Conservation (phyloP, 1,140 invertebrate species). For the Bombus pascuorum region DNA sequence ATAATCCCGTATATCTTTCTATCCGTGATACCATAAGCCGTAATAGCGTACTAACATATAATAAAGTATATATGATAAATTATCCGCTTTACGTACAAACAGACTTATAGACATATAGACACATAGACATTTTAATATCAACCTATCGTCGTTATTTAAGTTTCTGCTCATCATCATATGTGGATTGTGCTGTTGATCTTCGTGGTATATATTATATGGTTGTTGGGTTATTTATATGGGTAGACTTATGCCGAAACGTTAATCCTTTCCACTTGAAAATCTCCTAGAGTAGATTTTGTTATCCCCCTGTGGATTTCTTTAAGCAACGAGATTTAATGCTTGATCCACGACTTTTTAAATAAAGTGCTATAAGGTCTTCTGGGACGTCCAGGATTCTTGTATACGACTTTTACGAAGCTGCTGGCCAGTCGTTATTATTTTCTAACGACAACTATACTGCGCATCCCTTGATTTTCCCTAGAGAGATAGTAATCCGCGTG, state of each 20-base stretch:
- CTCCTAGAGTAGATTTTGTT: not conserved
- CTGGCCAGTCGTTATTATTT: not conserved
- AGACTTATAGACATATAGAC: not conserved
- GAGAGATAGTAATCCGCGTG: not conserved
- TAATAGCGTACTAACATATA: no score
- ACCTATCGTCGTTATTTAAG: not conserved
- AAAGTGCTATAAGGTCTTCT: not conserved
- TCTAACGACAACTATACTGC: not conserved
- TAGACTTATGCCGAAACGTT: not conserved
- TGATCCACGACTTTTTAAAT: not conserved
- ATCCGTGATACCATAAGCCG: no score
- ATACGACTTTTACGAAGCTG: not conserved
- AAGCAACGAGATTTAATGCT: not conserved
- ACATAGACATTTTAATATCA: not conserved
- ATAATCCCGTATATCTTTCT: no score
- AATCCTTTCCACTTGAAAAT: not conserved
- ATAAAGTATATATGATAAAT: no score
- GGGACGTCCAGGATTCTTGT: not conserved
- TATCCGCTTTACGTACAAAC: not conserved
- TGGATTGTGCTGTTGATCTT: not conserved
- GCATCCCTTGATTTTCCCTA: not conserved
- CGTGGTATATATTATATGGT: not conserved
- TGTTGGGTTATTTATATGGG: not conserved
- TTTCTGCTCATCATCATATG: not conserved
- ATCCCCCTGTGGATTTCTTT: not conserved